Evolutionary conservation across 2,797 vertebrate genomes (phyloP).

Genomic region (Erethizon dorsatum): DNA sequence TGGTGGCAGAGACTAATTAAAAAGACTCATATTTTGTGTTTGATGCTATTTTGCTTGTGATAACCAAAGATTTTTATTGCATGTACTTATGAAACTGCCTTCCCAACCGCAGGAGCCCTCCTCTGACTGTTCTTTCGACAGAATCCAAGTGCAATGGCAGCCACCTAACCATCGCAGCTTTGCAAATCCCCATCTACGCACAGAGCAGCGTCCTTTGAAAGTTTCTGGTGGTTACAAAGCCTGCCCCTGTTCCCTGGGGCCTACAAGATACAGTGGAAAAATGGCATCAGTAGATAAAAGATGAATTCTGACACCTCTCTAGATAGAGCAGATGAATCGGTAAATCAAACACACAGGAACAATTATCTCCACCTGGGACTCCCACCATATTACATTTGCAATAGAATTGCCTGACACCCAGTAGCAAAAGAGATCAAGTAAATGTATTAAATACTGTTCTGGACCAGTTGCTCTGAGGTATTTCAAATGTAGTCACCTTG

Average conservation of each 20-base stretch:
- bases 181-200: neutral
- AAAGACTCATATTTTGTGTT: neutral
- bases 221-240: neutral
- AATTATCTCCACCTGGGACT: neutral
- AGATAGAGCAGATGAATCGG: neutral
- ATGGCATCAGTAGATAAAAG: neutral
- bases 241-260: accelerated
- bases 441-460: neutral
- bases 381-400: too few relatives aligned
- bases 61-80: neutral
- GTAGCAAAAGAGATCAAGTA: neutral
- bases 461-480: neutral
- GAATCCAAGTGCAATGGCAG: accelerated
- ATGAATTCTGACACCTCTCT: neutral
- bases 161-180: neutral
- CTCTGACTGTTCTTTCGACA: neutral
- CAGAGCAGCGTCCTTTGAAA: neutral
- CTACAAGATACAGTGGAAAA: neutral
- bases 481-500: neutral
- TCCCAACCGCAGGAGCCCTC: neutral
- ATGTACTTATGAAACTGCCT: neutral
- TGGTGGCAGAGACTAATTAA: neutral
- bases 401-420: neutral
- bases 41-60: neutral
- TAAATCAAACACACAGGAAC: neutral